phyloP scores from a whole-genome alignment of 2,113 vertebrate species.

The Gila orcuttii region DNA sequence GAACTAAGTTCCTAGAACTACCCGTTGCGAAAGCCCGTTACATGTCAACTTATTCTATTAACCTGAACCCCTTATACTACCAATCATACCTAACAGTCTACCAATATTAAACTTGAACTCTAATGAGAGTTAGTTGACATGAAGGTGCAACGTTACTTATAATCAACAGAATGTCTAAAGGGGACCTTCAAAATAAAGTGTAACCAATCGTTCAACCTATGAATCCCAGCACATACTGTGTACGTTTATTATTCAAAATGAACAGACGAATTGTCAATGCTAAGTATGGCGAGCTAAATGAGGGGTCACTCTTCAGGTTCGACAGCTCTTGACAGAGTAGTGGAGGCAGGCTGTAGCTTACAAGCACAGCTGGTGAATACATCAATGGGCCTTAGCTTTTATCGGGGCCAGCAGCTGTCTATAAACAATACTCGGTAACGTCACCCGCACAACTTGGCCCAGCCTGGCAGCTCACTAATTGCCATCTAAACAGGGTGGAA shows the following conservation, averaged over 20 bases:
- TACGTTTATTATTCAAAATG: neutral
- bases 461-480: conserved; percentile 68
- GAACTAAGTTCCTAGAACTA: too few species aligned
- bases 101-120: too few species aligned
- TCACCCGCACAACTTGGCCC: conserved; percentile 62
- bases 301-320: conserved; percentile 9
- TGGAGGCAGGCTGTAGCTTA: conserved; percentile 45
- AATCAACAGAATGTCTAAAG: too few species aligned
- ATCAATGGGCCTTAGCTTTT: conserved; percentile 68
- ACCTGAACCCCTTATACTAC: too few species aligned
- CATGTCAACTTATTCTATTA: too few species aligned
- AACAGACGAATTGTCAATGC: neutral
- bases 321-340: conserved; percentile 35
- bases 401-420: conserved; percentile 72
- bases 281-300: conserved; percentile 5
- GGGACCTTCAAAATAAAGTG: too few species aligned
- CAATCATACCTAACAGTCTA: too few species aligned
- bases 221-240: neutral
- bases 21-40: too few species aligned
- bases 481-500: conserved; percentile 63
- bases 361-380: conserved; percentile 72
- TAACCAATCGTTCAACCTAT: neutral
- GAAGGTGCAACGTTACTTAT: too few species aligned
- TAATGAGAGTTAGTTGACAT: too few species aligned
- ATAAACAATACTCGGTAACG: conserved; percentile 61